A percentile compares a stretch with the other conserved stretches of the same genome.
Evolutionary conservation across 2,888 invertebrate species (phyloP).

Genomic region (Drosophila nr. medialis): DNA sequence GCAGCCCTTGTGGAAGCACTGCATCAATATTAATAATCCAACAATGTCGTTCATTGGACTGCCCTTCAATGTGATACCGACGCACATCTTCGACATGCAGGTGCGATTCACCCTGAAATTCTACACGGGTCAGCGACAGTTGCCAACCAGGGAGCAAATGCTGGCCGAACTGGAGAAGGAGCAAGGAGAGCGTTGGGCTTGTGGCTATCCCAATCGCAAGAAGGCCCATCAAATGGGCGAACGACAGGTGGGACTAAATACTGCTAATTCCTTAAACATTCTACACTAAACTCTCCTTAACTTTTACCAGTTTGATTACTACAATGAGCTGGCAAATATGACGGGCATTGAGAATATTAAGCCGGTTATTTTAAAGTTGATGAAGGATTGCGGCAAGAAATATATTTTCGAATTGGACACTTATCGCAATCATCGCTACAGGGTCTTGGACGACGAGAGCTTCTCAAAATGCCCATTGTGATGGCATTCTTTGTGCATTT

Average conservation of each 20-base stretch:
- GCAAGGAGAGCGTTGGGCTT: slow-evolving; percentile 86
- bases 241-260: slow-evolving; percentile 63
- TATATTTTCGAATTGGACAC: slow-evolving; percentile 87
- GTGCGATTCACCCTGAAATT: slow-evolving; percentile 88
- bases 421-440: slow-evolving; percentile 88
- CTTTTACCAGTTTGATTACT: slow-evolving; percentile 87
- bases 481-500: slow-evolving; percentile 2
- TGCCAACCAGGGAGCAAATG: slow-evolving; percentile 89
- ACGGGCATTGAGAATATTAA: slow-evolving; percentile 88
- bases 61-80: slow-evolving; percentile 91
- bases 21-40: slow-evolving; percentile 92
- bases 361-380: slow-evolving; percentile 89
- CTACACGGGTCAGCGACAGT: slow-evolving; percentile 87
- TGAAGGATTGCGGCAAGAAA: slow-evolving; percentile 88
- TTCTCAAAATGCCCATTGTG: slow-evolving; percentile 63
- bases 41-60: slow-evolving; percentile 93
- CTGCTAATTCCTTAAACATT: not conserved
- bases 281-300: not conserved
- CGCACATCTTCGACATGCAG: slow-evolving; percentile 93
- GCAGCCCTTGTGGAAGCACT: slow-evolving; percentile 93
- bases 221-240: slow-evolving; percentile 89
- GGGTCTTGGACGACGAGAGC: slow-evolving; percentile 88
- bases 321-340: slow-evolving; percentile 88
- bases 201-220: slow-evolving; percentile 85
- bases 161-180: slow-evolving; percentile 87